Base-by-base conservation (phyloP, 2,888 invertebrate species). In the Trissoscelio sp. region DNA sequence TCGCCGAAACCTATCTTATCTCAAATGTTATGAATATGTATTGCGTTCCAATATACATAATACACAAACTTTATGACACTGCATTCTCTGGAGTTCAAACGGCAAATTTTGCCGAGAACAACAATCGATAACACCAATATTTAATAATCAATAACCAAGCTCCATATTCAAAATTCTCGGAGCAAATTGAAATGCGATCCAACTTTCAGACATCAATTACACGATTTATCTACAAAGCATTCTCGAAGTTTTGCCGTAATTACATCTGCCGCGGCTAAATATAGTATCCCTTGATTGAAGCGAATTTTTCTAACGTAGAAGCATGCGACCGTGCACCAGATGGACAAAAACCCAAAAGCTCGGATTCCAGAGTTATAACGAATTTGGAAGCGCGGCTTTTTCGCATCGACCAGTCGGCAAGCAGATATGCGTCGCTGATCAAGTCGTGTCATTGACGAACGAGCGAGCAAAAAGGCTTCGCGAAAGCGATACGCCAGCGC, bases 361-460 rank as follows among this genome's bases (percentile, higher is more conserved):
- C 39, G 22, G 60, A 79, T 60, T 51, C 67, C 58, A 22, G 12
- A 22, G 5, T 18, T 2, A 7, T 34, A 70, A 73, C 79, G 74
- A 80, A 80, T 69, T 80, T 80, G 79, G 79, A 55, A 62, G 3
- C 69, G 55, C 24, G 6, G n/a, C 51, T 75, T 75, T 75, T 67
- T 58, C 66, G 66, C 34, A 12, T 24, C 39, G 31, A 57, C 53
- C 57, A 44, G 70, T 70, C 46, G 37, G 39, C 31, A 18, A 58
- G 67, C 44, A 39, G 42, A 51, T 62, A 39, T 34, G 46, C 44
- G 60, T 20, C 3, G 42, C 12, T 37, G 77, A 69, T 77, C 69
- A 53, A 67, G 69, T 67, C 53, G 60, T 58, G 60, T 69, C 60
- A 77, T 62, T 67, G 51, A 60, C 58, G 51, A 78, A 69, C 77